phyloP scores from a whole-genome alignment of 2,797 vertebrate species.

The Chelon auratus region DNA sequence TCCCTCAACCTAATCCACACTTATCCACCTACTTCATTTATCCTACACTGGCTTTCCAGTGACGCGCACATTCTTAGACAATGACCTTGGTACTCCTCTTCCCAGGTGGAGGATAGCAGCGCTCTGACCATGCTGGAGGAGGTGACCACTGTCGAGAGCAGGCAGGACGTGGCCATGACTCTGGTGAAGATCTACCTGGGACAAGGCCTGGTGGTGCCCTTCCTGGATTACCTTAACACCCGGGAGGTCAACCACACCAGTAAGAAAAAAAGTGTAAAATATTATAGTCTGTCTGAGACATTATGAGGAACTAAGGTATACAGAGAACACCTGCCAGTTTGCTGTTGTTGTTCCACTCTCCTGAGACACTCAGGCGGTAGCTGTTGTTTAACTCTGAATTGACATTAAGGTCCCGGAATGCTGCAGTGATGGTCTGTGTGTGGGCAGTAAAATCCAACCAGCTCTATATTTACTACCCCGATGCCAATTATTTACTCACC shows the following conservation, averaged over 20 bases:
- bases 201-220: constrained; percentile 89
- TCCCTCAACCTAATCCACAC: too few species aligned
- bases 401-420: constrained; percentile 57
- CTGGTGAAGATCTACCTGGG: constrained; percentile 93
- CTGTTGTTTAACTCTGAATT: constrained; percentile 57
- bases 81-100: constrained; percentile 23
- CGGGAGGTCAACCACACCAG: constrained; percentile 90
- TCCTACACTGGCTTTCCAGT: background rate
- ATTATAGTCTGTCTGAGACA: background rate
- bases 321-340: constrained; percentile 23
- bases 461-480: constrained; percentile 74
- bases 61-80: background rate
- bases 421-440: constrained; percentile 46
- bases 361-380: constrained; percentile 44
- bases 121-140: constrained; percentile 91
- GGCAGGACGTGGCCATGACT: constrained; percentile 92
- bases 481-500: constrained; percentile 73
- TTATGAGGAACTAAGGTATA: background rate
- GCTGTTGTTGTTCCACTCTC: constrained; percentile 33
- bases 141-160: constrained; percentile 89
- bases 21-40: background rate
- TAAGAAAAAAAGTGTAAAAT: constrained; percentile 71
- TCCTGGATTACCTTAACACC: constrained; percentile 91
- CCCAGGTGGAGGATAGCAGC: constrained; percentile 84
- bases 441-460: constrained; percentile 59